phyloP scores from a whole-genome alignment of 2,797 vertebrate genomes.

The Myotis planiceps region DNA sequence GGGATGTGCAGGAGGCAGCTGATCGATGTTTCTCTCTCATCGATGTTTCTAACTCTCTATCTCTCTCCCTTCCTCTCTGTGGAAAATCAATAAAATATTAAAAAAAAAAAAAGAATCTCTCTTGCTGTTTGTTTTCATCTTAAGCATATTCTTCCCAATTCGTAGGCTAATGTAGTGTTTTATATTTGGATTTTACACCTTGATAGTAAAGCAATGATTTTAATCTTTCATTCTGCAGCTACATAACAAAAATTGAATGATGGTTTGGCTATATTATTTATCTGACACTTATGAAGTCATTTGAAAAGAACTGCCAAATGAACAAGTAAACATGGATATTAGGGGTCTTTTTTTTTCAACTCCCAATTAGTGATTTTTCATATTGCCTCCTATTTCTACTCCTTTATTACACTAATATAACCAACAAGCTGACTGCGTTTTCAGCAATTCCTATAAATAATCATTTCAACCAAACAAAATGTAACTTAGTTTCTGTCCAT shows the following conservation, averaged over 20 bases:
- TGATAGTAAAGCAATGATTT: slow-evolving; percentile 26
- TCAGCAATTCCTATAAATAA: not conserved
- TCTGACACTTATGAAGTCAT: not conserved
- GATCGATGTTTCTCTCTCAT: too few relatives aligned
- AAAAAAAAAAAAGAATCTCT: not conserved
- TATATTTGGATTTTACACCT: not conserved
- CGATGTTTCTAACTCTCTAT: too few relatives aligned
- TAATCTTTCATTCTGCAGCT: not conserved
- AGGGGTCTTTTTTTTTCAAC: not conserved
- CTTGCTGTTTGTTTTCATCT: not conserved
- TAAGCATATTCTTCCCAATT: slow-evolving; percentile 10
- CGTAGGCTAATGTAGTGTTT: not conserved
- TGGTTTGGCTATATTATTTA: not conserved
- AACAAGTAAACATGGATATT: not conserved
- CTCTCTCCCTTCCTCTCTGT: too few relatives aligned
- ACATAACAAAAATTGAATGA: not conserved
- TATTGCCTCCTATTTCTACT: not conserved
- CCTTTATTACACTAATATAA: not conserved
- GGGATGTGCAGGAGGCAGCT: too few relatives aligned
- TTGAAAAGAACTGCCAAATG: not conserved
- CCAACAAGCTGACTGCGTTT: not conserved
- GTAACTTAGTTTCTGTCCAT: not conserved
- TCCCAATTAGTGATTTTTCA: not conserved
- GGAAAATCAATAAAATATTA: too few relatives aligned
- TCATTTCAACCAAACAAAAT: slow-evolving; percentile 5